Evolutionary conservation across 2,113 vertebrate species (phyloP), one percentile per base, ranked within the genome.

Genomic region (Antidorcas marsupialis): DNA sequence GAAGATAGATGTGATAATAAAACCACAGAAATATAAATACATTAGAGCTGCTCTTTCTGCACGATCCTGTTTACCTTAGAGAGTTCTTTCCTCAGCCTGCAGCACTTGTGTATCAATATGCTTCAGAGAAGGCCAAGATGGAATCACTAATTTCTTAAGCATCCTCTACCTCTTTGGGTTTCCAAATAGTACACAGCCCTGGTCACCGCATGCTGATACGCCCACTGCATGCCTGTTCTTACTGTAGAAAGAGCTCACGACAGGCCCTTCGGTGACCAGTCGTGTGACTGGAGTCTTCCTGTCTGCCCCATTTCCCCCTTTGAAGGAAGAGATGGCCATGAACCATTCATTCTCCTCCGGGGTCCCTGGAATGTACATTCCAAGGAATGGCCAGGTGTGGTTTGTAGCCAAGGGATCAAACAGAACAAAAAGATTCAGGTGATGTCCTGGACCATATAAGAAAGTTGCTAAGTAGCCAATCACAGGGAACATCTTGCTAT

Each of bases 261-360:
- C 27, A 5, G 62, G 25, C n/a, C 39, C 47, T 62, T 45, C 10
- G 17, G 74, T n/a, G 53, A 55, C 50, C 43, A 33, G 45, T 11
- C 1, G 2, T 19, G 60, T 57, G 53, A 57, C 39, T 50, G 9
- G 43, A 30, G 53, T 30, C 50, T 53, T 55, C 45, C 23, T 25
- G 2, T 33, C 4, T 60, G 19, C 45, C n/a, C 79, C 45, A 28
- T 16, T 11, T 19, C 19, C 43, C 5, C 2, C 6, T 2, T 1
- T 9, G n/a, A 87, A 39, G 57, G 50, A 96, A 89, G 45, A 74
- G 30, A 81, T 62, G 25, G 57, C 45, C 1, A 1, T 8, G 71
- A 81, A n/a, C 45, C 86, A 39, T 59, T 86, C 36, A 21, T 39
- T 71, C 23, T 19, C 11, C 53, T 47, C 43, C 14, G 9, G 25